Base-by-base conservation (phyloP, 2,113 vertebrate species). In the Rhinoderma darwinii region DNA sequence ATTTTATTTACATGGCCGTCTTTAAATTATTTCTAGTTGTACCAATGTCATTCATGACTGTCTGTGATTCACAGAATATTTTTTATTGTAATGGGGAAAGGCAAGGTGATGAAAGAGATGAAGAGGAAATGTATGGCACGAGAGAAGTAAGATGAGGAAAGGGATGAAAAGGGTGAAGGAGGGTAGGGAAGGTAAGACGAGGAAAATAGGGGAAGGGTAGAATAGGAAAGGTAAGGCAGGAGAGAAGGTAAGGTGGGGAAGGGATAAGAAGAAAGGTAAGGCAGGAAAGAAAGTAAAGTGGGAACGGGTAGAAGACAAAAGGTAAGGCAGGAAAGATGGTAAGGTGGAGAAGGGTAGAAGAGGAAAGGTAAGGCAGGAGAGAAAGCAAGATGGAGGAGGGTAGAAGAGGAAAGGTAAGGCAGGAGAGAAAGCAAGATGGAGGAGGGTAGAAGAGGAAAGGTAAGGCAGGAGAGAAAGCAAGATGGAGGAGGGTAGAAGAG, bases 261-360 rank as follows among this genome's bases (percentile, higher is more conserved):
- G 54, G 18, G 1, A 56, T 20, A 20, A 3, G 25, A 25, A 22
- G 54, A 25, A 56, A 56, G 54, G 22, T 1, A 5, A 25, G 2
- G 12, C 2, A n/a, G 9, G 14, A 5, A 5, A 4, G 4, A 15
- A n/a, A 4, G n/a, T 2, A 3, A 61, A 9, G n/a, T 1, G 2
- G 8, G 2, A 10, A n/a, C 27, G 0, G 8, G 59, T 25, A 54
- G 20, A 54, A 18, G 51, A 54, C 17, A 18, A 18, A 54, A 54
- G 6, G 51, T 17, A 3, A 54, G 44, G 9, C 14, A 12, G 9
- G 6, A 12, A 47, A 47, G 9, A 1, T 3, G 44, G 9, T 47
- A 47, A 12, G 44, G 44, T 47, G 44, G 44, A 12, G 14, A 59
- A 59, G n/a, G 54, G 22, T 3, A 27, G 8, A 27, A n/a, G 59